These are phyloP conservation scores for Aspidiotus destructor DNA, from an alignment of 2,888 invertebrate genomes.

Conservation along the genomic window DNA sequence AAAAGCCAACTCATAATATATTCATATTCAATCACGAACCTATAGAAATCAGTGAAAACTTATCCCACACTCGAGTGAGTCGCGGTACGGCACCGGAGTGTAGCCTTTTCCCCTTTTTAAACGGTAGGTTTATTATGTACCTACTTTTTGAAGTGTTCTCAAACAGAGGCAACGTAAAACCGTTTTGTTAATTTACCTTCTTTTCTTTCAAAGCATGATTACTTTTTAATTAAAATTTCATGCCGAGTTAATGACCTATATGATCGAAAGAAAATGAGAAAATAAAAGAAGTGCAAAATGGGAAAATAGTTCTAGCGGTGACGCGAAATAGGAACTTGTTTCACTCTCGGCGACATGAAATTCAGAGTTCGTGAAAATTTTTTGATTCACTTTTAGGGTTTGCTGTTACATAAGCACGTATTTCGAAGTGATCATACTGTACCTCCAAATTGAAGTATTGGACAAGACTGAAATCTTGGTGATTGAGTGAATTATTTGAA, in stretches of 20 bases:
- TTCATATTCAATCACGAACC: constrained; percentile 30
- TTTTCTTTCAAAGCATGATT: constrained; percentile 12
- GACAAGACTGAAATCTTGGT: no score
- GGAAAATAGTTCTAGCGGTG: no score
- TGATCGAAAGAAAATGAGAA: neutral
- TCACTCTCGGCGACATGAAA: no score
- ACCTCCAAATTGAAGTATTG: no score
- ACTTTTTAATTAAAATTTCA: constrained; percentile 27
- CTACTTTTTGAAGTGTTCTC: constrained; percentile 14
- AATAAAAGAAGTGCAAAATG: no score
- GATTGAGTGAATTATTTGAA: no score
- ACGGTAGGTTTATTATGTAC: constrained; percentile 22
- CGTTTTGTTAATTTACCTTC: constrained; percentile 15
- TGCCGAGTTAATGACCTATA: constrained; percentile 25
- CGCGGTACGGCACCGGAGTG: neutral
- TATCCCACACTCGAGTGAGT: constrained; percentile 13
- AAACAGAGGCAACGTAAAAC: constrained; percentile 8
- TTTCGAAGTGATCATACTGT: no score
- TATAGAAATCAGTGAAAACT: constrained; percentile 24
- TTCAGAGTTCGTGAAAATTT: no score
- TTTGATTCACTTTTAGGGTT: no score
- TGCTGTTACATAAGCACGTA: no score
- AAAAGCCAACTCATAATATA: constrained; percentile 18
- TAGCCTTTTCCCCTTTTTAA: neutral
- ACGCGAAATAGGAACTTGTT: no score